These are phyloP conservation scores for Drosophila paracracens DNA, from an alignment of 2,888 invertebrate species.

Conservation along the genomic window DNA sequence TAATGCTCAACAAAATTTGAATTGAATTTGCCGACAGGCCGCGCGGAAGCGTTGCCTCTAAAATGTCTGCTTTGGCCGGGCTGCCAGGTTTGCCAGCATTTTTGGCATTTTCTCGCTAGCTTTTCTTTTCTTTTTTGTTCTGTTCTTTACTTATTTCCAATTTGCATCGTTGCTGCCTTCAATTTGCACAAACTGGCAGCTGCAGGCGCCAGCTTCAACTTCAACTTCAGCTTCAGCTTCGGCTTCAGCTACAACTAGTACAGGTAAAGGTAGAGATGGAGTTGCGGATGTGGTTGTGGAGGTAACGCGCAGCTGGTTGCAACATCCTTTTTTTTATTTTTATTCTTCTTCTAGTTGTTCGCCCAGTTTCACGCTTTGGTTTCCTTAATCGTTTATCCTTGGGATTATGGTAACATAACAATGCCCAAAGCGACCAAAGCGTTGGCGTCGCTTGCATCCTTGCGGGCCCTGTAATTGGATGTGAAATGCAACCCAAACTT, in stretches of 20 bases:
- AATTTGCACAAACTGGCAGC: conserved; percentile 65
- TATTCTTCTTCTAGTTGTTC: conserved; percentile 22
- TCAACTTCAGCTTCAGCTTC: conserved; percentile 43
- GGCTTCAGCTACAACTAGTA: conserved; percentile 10
- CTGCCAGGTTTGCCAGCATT: conserved; percentile 1
- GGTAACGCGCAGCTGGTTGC: conserved; percentile 44
- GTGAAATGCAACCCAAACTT: conserved; percentile 62
- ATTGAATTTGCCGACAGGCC: conserved; percentile 77
- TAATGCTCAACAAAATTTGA: conserved; percentile 80
- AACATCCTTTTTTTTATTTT: conserved; percentile 1
- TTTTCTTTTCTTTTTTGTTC: conserved; percentile 3
- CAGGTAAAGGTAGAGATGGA: conserved; percentile 10
- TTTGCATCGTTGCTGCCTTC: conserved; percentile 72
- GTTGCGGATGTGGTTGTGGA: background rate
- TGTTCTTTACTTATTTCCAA: conserved; percentile 56
- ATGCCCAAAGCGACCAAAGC: conserved; percentile 70
- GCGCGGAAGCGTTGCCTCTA: conserved; percentile 51
- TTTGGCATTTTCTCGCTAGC: background rate
- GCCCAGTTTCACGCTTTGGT: conserved; percentile 72
- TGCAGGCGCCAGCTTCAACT: conserved; percentile 60
- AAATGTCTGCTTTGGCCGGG: conserved; percentile 35
- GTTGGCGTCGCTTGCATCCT: conserved; percentile 54
- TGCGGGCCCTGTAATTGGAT: conserved; percentile 69
- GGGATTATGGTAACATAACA: conserved; percentile 76
- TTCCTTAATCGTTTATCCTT: conserved; percentile 76